Percentiles rank a stretch among this genome's conserved stretches.
These are phyloP conservation scores for Ethmia dodecea DNA, from an alignment of 2,888 invertebrate genomes.

Conservation along the genomic window DNA sequence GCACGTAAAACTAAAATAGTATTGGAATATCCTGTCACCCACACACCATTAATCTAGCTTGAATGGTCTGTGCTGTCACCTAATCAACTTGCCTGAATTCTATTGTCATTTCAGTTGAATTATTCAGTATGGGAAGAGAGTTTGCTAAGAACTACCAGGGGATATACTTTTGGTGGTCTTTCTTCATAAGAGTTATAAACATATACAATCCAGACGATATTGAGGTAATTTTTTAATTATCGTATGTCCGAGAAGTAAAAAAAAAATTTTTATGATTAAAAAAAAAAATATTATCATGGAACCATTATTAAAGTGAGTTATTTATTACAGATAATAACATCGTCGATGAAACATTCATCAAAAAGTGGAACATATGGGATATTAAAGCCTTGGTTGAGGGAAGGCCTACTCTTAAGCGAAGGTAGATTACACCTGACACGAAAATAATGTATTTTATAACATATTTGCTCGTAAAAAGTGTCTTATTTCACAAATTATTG, in stretches of 20 bases:
- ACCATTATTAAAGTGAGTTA: no score
- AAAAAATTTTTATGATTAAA: background rate
- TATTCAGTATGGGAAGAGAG: conserved; percentile 35
- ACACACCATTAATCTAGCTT: no score
- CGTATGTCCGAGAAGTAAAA: background rate
- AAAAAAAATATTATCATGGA: conserved; percentile 10
- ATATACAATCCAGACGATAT: conserved; percentile 54
- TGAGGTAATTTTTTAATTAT: conserved; percentile 31
- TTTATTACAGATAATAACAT: conserved; percentile 65
- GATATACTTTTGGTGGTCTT: conserved; percentile 39
- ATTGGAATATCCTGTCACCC: background rate
- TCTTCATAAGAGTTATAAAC: conserved; percentile 30
- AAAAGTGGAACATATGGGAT: conserved; percentile 70
- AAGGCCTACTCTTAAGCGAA: conserved; percentile 69
- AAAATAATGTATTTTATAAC: no score
- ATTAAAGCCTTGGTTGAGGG: conserved; percentile 68
- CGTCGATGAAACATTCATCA: no score
- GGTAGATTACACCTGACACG: no score
- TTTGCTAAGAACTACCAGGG: conserved; percentile 31
- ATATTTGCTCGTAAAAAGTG: no score
- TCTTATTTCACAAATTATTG: no score
- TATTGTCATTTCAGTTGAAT: conserved; percentile 29
- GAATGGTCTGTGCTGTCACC: no score
- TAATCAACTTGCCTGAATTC: no score
- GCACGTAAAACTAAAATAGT: background rate